These are phyloP conservation scores for Cheirogaleus major DNA, from an alignment of 2,797 vertebrate species.

Conservation along the genomic window DNA sequence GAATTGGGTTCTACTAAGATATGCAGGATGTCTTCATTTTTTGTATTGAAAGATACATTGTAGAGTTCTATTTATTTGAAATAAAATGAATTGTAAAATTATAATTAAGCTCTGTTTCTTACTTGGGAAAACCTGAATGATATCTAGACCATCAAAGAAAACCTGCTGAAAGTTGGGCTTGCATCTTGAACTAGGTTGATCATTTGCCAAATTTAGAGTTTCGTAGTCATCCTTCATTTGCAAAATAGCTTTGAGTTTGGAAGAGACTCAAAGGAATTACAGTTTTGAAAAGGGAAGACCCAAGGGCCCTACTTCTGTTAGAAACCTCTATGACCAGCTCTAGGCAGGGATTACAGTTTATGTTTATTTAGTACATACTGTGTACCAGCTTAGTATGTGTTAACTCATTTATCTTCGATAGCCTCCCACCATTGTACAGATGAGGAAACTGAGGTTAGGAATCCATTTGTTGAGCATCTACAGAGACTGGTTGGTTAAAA, in stretches of 20 bases:
- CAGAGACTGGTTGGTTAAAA: background rate
- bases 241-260: background rate
- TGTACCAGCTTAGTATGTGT: background rate
- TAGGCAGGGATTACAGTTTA: background rate
- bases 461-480: background rate
- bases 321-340: background rate
- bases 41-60: background rate
- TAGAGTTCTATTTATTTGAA: background rate
- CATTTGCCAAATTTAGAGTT: background rate
- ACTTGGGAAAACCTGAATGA: background rate
- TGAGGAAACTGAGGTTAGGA: background rate
- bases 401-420: background rate
- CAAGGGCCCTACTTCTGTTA: background rate
- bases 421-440: background rate
- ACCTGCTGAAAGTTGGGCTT: background rate
- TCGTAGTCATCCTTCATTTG: background rate
- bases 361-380: background rate
- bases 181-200: background rate
- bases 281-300: background rate
- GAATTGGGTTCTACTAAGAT: background rate
- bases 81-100: background rate
- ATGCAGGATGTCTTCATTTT: background rate
- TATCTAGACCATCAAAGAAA: conserved; percentile 17
- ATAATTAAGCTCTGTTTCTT: background rate
- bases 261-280: background rate